Conservation (phyloP, 2,888 invertebrate species). For the Fragum whitleyi region DNA sequence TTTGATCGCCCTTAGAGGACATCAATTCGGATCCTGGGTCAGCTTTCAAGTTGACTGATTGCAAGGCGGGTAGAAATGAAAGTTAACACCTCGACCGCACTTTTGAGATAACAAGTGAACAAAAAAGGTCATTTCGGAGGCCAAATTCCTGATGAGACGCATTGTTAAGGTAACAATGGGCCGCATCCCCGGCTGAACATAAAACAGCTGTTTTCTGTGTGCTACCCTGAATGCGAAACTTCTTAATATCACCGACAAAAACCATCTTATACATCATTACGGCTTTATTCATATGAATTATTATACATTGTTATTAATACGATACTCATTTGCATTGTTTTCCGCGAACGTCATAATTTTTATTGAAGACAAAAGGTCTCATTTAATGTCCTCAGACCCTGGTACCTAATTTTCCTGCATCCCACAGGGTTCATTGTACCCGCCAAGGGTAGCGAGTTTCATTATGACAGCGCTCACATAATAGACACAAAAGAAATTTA, state of each 20-base stretch:
- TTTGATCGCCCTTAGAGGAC: too few species aligned
- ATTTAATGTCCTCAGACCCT: neutral
- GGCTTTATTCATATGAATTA: too few species aligned
- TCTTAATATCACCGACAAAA: neutral
- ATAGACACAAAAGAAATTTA: conserved; percentile 67
- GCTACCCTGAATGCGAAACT: conserved; percentile 6
- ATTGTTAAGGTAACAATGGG: conserved; percentile 55
- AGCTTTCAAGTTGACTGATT: conserved; percentile 26
- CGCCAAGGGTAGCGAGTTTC: conserved; percentile 8
- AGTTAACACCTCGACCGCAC: conserved; percentile 56
- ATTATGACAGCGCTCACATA: conserved; percentile 47
- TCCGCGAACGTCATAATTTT: too few species aligned
- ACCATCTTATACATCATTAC: neutral
- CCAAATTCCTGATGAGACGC: conserved; percentile 59
- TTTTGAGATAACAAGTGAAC: conserved; percentile 60
- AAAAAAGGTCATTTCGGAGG: conserved; percentile 51
- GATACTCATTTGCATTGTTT: too few species aligned
- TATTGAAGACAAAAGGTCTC: too few species aligned
- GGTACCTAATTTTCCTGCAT: conserved; percentile 4
- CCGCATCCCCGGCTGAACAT: conserved; percentile 53
- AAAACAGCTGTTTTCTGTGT: conserved; percentile 59
- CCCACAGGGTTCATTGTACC: neutral
- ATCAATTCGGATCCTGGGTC: neutral
- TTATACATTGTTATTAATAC: too few species aligned
- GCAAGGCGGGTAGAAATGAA: conserved; percentile 40